Evolutionary conservation across 2,888 invertebrate genomes (phyloP).

Genomic region (Diadegma fenestrale): DNA sequence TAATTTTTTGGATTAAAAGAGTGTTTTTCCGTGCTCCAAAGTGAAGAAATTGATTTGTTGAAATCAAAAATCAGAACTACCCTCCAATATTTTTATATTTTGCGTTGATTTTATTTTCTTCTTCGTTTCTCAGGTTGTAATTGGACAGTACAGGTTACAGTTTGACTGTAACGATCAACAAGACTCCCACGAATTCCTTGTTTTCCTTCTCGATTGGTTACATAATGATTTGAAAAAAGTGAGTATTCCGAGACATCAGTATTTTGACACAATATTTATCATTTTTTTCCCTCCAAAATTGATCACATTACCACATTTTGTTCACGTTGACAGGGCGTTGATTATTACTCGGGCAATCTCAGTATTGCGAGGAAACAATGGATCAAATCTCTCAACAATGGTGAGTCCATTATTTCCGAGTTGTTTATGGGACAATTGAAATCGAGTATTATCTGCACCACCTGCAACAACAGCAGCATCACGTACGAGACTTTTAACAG

Average conservation of each 20-base stretch:
- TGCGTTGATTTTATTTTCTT: slow-evolving; percentile 24
- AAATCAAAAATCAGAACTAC: not conserved
- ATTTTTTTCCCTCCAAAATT: not conserved
- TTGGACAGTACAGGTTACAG: slow-evolving; percentile 91
- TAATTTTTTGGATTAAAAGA: too few species aligned
- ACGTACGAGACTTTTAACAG: slow-evolving; percentile 96
- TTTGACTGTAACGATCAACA: slow-evolving; percentile 93
- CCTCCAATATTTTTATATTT: not conserved
- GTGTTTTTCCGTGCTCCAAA: too few species aligned
- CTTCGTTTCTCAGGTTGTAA: slow-evolving; percentile 86
- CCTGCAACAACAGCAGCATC: slow-evolving; percentile 91
- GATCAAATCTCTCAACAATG: slow-evolving; percentile 81
- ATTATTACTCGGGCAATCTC: slow-evolving; percentile 61
- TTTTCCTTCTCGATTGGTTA: slow-evolving; percentile 94
- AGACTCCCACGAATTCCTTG: slow-evolving; percentile 96
- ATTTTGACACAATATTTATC: not conserved
- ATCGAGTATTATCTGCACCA: slow-evolving; percentile 92
- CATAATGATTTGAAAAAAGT: slow-evolving; percentile 93
- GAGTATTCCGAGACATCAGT: slow-evolving; percentile 48
- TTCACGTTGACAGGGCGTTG: slow-evolving; percentile 22
- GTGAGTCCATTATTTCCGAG: slow-evolving; percentile 84
- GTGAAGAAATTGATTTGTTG: too few species aligned
- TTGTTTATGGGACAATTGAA: slow-evolving; percentile 95
- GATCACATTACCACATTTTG: not conserved
- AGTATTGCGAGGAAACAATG: slow-evolving; percentile 82